Percentiles rank a stretch among this genome's conserved stretches.
These are phyloP conservation scores for Tupaia tana DNA, from an alignment of 2,113 vertebrate genomes.

Conservation along the genomic window DNA sequence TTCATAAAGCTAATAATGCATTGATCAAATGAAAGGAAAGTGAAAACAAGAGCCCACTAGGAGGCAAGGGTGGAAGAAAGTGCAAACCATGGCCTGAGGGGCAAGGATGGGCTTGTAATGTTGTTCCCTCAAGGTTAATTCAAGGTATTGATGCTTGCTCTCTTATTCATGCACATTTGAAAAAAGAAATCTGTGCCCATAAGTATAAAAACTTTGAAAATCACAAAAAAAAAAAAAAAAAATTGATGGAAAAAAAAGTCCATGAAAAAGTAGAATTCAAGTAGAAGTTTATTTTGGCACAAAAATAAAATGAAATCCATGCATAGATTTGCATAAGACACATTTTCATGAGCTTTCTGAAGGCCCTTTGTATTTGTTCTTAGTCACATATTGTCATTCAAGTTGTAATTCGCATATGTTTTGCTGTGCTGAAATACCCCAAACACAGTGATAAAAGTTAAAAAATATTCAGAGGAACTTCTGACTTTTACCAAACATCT, in stretches of 20 bases:
- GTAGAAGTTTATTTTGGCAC: too few relatives aligned
- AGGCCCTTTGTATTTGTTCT: not conserved
- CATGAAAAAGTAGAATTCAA: too few relatives aligned
- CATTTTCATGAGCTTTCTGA: too few relatives aligned
- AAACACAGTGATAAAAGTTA: not conserved
- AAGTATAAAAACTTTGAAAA: not conserved
- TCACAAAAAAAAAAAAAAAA: not conserved
- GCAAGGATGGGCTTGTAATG: not conserved
- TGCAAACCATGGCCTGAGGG: not conserved
- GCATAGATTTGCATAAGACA: too few relatives aligned
- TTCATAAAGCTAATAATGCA: not conserved
- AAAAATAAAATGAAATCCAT: too few relatives aligned
- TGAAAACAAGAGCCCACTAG: not conserved
- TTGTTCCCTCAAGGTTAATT: not conserved
- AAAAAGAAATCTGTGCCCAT: not conserved
- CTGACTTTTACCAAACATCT: not conserved
- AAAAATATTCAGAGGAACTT: constrained; percentile 16
- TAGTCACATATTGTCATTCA: not conserved
- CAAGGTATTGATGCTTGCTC: not conserved
- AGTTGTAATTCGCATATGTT: not conserved
- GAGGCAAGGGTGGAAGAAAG: not conserved
- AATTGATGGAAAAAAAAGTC: too few relatives aligned
- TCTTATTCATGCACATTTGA: not conserved
- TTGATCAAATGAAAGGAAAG: not conserved
- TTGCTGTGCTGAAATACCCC: not conserved